phyloP scores from a whole-genome alignment of 2,797 vertebrate genomes.

The Sebastes hubbsi region DNA sequence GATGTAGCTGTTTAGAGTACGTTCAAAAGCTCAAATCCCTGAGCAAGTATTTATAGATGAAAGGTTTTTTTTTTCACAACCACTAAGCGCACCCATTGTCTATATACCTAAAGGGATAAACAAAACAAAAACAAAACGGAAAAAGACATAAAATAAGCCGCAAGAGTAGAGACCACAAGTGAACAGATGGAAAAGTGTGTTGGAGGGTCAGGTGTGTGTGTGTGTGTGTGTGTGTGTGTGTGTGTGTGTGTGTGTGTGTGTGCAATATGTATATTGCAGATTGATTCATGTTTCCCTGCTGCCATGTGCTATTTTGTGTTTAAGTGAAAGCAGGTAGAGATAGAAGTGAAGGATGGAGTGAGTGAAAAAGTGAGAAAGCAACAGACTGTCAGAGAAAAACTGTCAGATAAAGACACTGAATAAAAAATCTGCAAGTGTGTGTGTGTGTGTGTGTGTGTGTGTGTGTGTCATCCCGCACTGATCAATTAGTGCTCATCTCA shows the following conservation, averaged over 20 bases:
- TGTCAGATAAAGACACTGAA: constrained; percentile 12
- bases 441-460: constrained; percentile 14
- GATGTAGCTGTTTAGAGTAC: constrained; percentile 61
- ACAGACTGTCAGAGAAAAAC: constrained; percentile 21
- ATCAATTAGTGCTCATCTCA: constrained; percentile 96
- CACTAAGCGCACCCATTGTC: constrained; percentile 46
- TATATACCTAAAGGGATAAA: constrained; percentile 58
- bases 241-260: background rate
- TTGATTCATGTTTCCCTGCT: constrained; percentile 55
- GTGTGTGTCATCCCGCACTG: constrained; percentile 24
- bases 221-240: background rate
- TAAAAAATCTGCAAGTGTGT: constrained; percentile 7
- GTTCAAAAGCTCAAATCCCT: constrained; percentile 69
- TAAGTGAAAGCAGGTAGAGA: constrained; percentile 25
- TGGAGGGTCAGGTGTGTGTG: constrained; percentile 35
- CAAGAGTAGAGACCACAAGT: constrained; percentile 19
- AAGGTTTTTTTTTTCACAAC: constrained; percentile 48
- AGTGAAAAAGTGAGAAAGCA: constrained; percentile 16
- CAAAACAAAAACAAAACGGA: constrained; percentile 45
- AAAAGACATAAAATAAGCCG: constrained; percentile 42
- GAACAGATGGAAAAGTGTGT: constrained; percentile 73
- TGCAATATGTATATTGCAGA: constrained; percentile 41
- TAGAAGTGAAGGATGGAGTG: constrained; percentile 18
- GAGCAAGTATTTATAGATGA: constrained; percentile 72
- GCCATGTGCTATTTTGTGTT: constrained; percentile 52